Conservation (phyloP, 2,113 vertebrate genomes). For the Cervus canadensis region DNA sequence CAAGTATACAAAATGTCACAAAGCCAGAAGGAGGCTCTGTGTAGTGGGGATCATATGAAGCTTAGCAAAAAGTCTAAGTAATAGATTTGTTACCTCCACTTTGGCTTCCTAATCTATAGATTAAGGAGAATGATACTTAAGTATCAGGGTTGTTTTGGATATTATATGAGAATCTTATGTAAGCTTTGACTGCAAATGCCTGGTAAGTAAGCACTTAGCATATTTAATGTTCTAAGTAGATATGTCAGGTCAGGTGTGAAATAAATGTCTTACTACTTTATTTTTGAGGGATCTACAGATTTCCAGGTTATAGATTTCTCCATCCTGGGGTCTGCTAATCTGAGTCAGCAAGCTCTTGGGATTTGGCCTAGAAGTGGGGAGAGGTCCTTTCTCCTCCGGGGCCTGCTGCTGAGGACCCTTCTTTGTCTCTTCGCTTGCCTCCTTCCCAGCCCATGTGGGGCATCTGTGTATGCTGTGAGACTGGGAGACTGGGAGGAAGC, state of each 20-base stretch:
- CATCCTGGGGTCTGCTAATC: neutral
- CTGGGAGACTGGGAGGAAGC: neutral
- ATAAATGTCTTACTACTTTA: neutral
- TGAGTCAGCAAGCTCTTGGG: neutral
- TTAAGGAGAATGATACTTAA: neutral
- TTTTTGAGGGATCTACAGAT: neutral
- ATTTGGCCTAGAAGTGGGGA: neutral
- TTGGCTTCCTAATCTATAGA: constrained; percentile 9
- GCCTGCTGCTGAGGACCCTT: neutral
- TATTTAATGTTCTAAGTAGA: neutral
- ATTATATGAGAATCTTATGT: neutral
- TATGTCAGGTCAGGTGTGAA: neutral
- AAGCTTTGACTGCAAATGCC: neutral
- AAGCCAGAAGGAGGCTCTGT: neutral
- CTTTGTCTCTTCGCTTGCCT: neutral
- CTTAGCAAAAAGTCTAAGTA: neutral
- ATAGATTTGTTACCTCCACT: neutral
- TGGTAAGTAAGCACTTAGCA: neutral
- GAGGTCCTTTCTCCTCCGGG: neutral
- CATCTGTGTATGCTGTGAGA: neutral
- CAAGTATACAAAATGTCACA: neutral
- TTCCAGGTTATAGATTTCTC: neutral
- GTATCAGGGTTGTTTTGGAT: neutral
- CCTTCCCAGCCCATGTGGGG: neutral
- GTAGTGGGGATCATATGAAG: neutral